Conservation (phyloP, 2,113 vertebrate species). For the Nestor notabilis region DNA sequence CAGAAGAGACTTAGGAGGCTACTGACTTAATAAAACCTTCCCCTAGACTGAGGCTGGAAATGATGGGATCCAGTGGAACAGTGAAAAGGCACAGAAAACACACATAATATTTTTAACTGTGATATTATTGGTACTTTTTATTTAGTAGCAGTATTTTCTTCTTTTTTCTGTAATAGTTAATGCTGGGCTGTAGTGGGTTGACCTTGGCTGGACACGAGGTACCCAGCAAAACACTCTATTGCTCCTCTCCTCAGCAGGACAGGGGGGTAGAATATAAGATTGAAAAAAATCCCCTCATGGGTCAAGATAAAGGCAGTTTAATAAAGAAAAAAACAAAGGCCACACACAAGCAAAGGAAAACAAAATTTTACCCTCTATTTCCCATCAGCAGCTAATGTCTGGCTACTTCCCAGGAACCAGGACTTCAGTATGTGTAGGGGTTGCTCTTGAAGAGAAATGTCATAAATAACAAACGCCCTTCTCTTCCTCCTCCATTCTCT, state of each 20-base stretch:
- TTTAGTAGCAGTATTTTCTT: neutral
- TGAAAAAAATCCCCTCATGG: neutral
- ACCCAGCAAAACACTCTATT: neutral
- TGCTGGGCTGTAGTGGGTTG: neutral
- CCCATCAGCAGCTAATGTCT: neutral
- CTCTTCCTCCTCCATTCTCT: neutral
- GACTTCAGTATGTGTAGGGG: neutral
- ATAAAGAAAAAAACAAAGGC: neutral
- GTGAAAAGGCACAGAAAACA: neutral
- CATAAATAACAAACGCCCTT: neutral
- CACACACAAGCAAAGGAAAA: neutral
- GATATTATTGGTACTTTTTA: neutral
- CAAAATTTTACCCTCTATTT: neutral
- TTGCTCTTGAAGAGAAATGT: neutral
- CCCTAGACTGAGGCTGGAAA: accelerated
- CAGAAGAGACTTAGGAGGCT: neutral
- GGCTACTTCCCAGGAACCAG: neutral
- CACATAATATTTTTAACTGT: neutral
- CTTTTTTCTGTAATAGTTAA: neutral
- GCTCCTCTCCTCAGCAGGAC: neutral
- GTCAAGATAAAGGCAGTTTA: neutral
- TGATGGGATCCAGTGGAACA: neutral
- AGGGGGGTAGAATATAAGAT: neutral
- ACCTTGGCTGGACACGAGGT: neutral
- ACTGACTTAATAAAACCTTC: neutral